These are phyloP conservation scores for Falco concolor DNA, from an alignment of 2,797 vertebrate genomes.

Conservation along the genomic window DNA sequence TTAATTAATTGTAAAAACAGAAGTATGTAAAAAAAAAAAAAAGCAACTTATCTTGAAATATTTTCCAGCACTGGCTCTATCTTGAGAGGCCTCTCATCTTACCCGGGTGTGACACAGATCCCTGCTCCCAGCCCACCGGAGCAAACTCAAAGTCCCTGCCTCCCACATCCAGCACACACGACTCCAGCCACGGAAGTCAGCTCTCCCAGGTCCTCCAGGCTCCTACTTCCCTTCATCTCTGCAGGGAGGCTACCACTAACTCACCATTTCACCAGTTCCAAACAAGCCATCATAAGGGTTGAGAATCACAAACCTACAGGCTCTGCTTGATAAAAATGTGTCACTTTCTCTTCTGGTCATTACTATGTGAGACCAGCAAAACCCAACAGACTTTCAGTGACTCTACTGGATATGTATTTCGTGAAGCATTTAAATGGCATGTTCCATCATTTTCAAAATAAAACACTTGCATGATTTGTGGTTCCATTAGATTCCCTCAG, in stretches of 20 bases:
- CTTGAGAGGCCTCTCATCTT: no score
- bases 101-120: neutral
- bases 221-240: neutral
- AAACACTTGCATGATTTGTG: neutral
- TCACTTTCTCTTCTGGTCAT: neutral
- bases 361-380: fast-evolving
- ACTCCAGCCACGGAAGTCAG: fast-evolving
- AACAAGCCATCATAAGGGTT: neutral
- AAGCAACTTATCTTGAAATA: neutral
- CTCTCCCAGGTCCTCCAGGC: neutral
- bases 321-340: neutral
- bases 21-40: neutral
- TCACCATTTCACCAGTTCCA: neutral
- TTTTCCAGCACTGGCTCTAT: neutral
- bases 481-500: neutral
- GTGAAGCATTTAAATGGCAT: neutral
- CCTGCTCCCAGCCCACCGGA: neutral
- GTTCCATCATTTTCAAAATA: neutral
- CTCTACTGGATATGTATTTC: neutral
- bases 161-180: fast-evolving
- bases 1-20: neutral
- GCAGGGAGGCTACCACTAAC: neutral
- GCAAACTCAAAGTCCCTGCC: neutral
- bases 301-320: neutral
- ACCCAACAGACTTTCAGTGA: neutral